Conservation (phyloP, 2,113 vertebrate species). For the Oreotragus oreotragus region DNA sequence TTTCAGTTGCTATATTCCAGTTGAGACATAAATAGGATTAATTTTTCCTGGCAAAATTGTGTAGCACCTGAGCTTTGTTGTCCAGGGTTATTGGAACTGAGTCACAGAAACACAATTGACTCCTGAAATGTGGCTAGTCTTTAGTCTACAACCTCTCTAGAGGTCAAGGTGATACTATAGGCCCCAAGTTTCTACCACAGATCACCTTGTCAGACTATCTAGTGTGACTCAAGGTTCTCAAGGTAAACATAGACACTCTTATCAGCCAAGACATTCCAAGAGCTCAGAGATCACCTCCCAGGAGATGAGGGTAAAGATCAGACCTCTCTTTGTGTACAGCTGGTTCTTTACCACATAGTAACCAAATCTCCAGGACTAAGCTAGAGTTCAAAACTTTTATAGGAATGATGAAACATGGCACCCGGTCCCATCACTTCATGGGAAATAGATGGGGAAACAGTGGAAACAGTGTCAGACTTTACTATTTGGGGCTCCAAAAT, state of each 20-base stretch:
- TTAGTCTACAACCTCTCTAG: not conserved
- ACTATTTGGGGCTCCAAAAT: no score
- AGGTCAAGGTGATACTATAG: not conserved
- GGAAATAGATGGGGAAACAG: no score
- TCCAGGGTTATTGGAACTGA: not conserved
- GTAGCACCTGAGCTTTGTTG: not conserved
- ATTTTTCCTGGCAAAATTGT: not conserved
- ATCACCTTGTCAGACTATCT: not conserved
- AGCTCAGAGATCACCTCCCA: not conserved
- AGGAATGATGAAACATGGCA: not conserved
- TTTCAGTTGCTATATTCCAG: not conserved
- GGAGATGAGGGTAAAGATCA: not conserved
- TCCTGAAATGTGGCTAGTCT: not conserved
- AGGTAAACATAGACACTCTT: not conserved
- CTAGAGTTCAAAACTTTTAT: not conserved
- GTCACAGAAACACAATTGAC: not conserved
- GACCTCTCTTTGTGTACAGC: not conserved
- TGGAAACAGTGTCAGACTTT: no score
- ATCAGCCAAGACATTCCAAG: not conserved
- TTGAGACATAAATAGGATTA: not conserved
- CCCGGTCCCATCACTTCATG: no score
- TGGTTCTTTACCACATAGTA: not conserved
- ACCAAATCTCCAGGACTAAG: not conserved
- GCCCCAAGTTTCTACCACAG: not conserved
- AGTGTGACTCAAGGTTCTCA: not conserved